Base-by-base conservation (phyloP, 2,888 invertebrate species). In the Ormyrus rosae region DNA sequence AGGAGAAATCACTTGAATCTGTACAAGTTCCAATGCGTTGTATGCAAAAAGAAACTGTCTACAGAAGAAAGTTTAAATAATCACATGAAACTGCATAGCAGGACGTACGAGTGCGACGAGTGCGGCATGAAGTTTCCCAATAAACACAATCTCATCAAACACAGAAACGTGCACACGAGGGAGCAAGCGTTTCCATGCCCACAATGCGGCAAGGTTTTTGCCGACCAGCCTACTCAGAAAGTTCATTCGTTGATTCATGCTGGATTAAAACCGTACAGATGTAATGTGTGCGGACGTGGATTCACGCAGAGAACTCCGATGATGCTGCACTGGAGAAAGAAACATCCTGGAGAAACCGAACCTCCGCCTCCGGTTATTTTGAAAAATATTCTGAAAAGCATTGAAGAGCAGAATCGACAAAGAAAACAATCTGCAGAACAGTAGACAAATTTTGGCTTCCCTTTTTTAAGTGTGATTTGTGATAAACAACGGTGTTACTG, bases 241-340 rank as follows among this genome's bases (percentile, higher is more conserved):
- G 85, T 86, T 0, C 89, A 89, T 50, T 80, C 64, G 48, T 84
- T 84, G 1, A 86, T 85, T 0, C 88, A 89, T 55, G 85, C 85
- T 0, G 85, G 84, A 0, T 71, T 84, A 0, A 87, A 87, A 71
- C 86, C 88, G 0, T 88, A 87, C 77, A 82, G 80, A 6, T 89
- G 89, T 61, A 75, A 83, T 8, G 78, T 88, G 0, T 89, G 89
- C 50, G 84, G 85, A 5, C 85, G 86, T 58, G 82, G 82, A 5
- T 89, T 88, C 46, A 76, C 95, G 85, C 95, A 95, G 61, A 79
- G 83, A 46, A 82, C 83, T 45, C 85, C 78, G 55, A 85, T 86
- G 85, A 85, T 83, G 84, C n/a, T 81, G 19, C 85, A 85, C 50
- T 82, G 82, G 82, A 82, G 78, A 19, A 80, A 75, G 13, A 77